Evolutionary conservation across 2,113 vertebrate genomes (phyloP), one percentile per base, ranked within the genome.

Genomic region (Lophura nycthemera): DNA sequence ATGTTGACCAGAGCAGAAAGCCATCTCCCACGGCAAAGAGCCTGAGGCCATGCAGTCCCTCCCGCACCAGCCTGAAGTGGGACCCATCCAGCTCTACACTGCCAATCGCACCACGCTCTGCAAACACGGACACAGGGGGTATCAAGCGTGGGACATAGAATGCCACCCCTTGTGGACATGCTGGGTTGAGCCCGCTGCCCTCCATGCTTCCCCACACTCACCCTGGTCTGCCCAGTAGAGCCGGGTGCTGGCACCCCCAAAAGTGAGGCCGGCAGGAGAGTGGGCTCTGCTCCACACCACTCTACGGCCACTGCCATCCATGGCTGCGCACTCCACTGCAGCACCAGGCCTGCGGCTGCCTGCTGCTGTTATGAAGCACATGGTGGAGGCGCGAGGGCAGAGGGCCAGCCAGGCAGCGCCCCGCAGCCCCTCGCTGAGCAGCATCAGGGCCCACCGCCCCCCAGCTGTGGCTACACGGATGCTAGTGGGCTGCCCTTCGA

Each of bases 181-280:
- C n/a, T 2, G 1, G 45, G 45, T 42, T 29, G 6, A 45, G 11
- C 54, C 24, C 3, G 0, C 56, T 14, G 2, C 1, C 9, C 11
- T 6, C 21, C 9, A 3, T 12, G 8, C 30, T 71, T 36, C 48
- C 11, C 47, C 70, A 21, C 48, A 67, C 97, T 98, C 92, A 99
- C 99, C 98, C 0, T 80, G 79, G 57, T 99, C 98, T 61, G 98
- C 98, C 99, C 99, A 99, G 95, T 98, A 99, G 61, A 99, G 93
- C 69, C 78, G 83, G 16, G 96, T 97, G 34, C 98, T 98, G 2
- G 96, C 80, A 65, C 89, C 93, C 2, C 96, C 96, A 17, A 99
- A 98, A 11, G 97, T 21, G 13, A 99, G 89, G 16, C 98, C 98
- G 16, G 89, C 85, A 6, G 98, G 98, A 30, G 95, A 40, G 50